These are phyloP conservation scores for Hucho hucho DNA, from an alignment of 2,113 vertebrate species.

Conservation along the genomic window DNA sequence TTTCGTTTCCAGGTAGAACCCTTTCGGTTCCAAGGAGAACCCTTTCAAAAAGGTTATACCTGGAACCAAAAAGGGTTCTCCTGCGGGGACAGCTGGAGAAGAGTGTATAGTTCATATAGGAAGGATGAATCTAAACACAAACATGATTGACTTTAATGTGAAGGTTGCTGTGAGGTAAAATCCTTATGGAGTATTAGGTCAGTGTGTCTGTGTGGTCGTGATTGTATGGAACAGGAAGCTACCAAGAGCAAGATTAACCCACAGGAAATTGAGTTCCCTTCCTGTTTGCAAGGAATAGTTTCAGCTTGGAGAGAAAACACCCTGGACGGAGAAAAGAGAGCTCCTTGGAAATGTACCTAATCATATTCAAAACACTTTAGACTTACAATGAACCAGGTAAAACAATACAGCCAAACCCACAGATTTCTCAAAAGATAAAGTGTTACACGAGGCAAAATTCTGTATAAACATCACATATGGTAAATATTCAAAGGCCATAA, in stretches of 20 bases:
- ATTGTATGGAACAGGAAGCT: conserved; percentile 66
- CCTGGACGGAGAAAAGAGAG: conserved; percentile 34
- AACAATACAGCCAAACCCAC: background rate
- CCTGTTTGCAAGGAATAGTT: conserved; percentile 71
- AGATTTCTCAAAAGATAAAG: background rate
- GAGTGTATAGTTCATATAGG: background rate
- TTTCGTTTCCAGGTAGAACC: no score
- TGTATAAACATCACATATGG: background rate
- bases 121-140: background rate
- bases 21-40: no score
- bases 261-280: conserved; percentile 73
- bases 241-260: conserved; percentile 57
- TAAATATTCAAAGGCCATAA: background rate
- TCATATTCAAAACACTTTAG: background rate
- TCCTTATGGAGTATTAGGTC: conserved; percentile 53
- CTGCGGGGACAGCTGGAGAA: no score
- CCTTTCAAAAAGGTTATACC: no score
- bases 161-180: conserved; percentile 33
- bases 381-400: background rate
- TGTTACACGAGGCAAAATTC: background rate
- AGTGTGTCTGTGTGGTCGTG: conserved; percentile 56
- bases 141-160: conserved; percentile 12
- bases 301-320: conserved; percentile 48
- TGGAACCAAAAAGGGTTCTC: no score
- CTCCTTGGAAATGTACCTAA: conserved; percentile 7